phyloP scores from a whole-genome alignment of 2,113 vertebrate genomes.

The Equus quagga region DNA sequence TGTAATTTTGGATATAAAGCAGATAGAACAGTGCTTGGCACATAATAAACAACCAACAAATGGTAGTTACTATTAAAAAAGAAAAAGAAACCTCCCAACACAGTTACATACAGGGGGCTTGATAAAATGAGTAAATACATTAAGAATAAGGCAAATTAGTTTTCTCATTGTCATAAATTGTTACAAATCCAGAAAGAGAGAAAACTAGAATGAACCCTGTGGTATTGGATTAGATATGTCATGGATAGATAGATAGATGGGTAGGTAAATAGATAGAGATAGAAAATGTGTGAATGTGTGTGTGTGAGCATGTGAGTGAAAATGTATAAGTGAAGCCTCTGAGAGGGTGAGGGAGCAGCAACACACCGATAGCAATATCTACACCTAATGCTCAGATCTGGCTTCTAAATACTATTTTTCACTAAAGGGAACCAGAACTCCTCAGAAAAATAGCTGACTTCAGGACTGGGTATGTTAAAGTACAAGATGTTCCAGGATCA shows the following conservation, averaged over 20 bases:
- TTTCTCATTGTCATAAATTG: not conserved
- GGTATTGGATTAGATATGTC: not conserved
- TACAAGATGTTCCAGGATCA: not conserved
- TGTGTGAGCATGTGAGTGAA: not conserved
- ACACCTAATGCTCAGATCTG: not conserved
- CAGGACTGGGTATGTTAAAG: not conserved
- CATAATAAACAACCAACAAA: not conserved
- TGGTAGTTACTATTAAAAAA: not conserved
- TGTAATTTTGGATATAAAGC: not conserved
- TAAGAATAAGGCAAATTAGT: not conserved
- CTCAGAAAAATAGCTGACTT: not conserved
- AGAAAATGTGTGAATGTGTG: not conserved
- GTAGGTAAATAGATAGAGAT: not conserved
- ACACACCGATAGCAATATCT: not conserved
- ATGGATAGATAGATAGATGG: not conserved
- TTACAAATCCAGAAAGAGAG: slow-evolving; percentile 20
- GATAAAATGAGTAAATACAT: not conserved
- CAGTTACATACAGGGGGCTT: not conserved
- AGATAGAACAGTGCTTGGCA: not conserved
- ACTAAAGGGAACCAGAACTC: not conserved
- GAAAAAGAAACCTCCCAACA: not conserved
- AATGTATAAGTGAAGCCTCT: not conserved
- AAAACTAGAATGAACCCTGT: not conserved
- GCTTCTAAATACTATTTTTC: slow-evolving; percentile 3
- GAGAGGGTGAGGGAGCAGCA: not conserved